Percentiles rank a stretch among this genome's conserved stretches.
Evolutionary conservation across 2,797 vertebrate genomes (phyloP).

Genomic region (Brachyalestes nurse): DNA sequence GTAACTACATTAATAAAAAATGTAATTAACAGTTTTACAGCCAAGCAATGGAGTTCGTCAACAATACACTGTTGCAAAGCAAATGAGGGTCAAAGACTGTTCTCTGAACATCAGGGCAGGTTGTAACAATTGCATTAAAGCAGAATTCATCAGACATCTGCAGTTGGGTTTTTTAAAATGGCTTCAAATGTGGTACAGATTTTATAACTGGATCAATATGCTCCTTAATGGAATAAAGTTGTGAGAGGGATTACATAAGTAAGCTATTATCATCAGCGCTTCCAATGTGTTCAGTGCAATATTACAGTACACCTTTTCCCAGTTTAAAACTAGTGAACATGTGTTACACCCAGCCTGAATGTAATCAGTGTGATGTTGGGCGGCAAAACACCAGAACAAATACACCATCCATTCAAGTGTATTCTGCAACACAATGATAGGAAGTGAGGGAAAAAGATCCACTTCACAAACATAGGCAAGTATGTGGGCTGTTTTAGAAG

Average conservation of each 20-base stretch:
- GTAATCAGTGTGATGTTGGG: conserved; percentile 28
- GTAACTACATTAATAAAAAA: background rate
- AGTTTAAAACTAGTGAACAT: background rate
- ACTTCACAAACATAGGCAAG: background rate
- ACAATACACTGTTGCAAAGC: too few species aligned
- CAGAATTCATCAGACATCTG: background rate
- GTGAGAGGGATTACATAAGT: background rate
- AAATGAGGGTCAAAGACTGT: background rate
- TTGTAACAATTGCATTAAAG: too few species aligned
- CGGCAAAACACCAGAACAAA: conserved; percentile 39
- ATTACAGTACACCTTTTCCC: background rate
- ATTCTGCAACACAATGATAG: conserved; percentile 26
- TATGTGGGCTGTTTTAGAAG: background rate
- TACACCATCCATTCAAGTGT: conserved; percentile 21
- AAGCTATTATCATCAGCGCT: background rate
- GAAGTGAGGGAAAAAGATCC: background rate
- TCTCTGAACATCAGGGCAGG: background rate
- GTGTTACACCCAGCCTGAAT: background rate
- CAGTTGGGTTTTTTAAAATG: background rate
- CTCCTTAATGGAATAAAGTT: background rate
- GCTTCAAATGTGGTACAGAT: background rate
- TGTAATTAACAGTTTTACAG: background rate
- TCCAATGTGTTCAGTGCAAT: conserved; percentile 11
- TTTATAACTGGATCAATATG: background rate
- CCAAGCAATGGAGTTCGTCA: background rate